These are phyloP conservation scores for Volucella inflata DNA, from an alignment of 2,888 invertebrate genomes.

Conservation along the genomic window DNA sequence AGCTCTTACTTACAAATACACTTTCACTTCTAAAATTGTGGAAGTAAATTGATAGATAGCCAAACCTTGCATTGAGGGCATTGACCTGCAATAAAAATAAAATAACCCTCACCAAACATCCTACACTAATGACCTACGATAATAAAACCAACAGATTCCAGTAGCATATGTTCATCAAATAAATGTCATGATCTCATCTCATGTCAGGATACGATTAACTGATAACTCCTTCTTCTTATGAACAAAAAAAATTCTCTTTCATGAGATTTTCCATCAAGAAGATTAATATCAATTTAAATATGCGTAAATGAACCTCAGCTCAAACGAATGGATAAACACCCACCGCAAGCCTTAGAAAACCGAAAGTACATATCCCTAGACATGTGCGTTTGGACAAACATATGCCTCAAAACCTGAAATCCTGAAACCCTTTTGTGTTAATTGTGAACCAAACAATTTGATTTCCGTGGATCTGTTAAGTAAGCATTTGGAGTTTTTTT, in stretches of 20 bases:
- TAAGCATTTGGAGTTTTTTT: constrained; percentile 3
- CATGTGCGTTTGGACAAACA: constrained; percentile 70
- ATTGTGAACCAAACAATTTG: constrained; percentile 45
- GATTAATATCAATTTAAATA: constrained; percentile 74
- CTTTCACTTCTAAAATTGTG: too few relatives aligned
- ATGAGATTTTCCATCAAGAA: constrained; percentile 38
- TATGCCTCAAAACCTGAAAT: constrained; percentile 36
- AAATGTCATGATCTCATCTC: constrained; percentile 57
- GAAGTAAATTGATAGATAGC: too few relatives aligned
- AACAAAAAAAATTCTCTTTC: constrained; percentile 61
- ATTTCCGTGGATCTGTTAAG: constrained; percentile 54
- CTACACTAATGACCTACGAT: background rate
- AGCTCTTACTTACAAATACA: too few relatives aligned
- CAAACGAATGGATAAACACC: constrained; percentile 60
- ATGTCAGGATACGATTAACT: constrained; percentile 69
- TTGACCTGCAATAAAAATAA: too few relatives aligned
- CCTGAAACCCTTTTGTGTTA: constrained; percentile 41
- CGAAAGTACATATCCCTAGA: constrained; percentile 58
- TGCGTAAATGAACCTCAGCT: constrained; percentile 67
- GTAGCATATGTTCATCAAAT: constrained; percentile 64
- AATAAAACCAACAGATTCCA: constrained; percentile 1
- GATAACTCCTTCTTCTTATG: constrained; percentile 27
- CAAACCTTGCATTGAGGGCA: too few relatives aligned
- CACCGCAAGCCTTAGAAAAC: constrained; percentile 46
- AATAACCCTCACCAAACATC: background rate